Evolutionary conservation across 2,888 invertebrate genomes (phyloP), one percentile per base, ranked within the genome.

Genomic region (Drosophila pegasa): DNA sequence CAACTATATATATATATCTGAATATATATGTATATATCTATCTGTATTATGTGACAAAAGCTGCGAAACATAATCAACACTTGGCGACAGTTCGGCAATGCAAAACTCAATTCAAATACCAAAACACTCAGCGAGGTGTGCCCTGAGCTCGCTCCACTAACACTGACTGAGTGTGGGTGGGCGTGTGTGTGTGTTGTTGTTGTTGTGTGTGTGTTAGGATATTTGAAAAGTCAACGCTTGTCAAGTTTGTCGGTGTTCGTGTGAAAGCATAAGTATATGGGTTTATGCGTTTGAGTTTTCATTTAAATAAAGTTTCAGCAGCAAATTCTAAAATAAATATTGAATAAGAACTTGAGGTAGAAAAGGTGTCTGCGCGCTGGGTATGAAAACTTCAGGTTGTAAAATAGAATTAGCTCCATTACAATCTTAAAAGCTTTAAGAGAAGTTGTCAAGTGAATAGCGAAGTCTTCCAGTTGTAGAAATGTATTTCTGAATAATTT

Each of bases 91-190:
- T 70, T 67, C 37, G 64, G 64, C 57, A 55, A 71, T 71, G 65
- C 66, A 77, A 55, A 77, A 63, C 87, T 71, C 75, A 75, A 75
- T 80, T 86, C 75, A 79, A 81, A 77, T 86, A 77, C 77, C 83
- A 87, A 83, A 83, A 84, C 84, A 80, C 81, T 86, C 81, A 78
- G 61, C 67, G 31, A 72, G 80, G 70, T 75, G 69, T 43, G 65
- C 63, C 48, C 55, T 38, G 47, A 62, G 52, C 56, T 57, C 41
- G 35, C 10, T 16, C 60, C 38, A 45, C 40, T 37, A 43, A 33
- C 45, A 45, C n/a, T 47, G n/a, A 25, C 25, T 37, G 22, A 41
- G 16, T 18, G 10, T 20, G 9, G 5, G 22, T 47, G 20, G 29
- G 3, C 14, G 18, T 37, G 14, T 38, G 20, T 66, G 22, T 50